These are phyloP conservation scores for Origma solitaria DNA, from an alignment of 2,113 vertebrate genomes.

Conservation along the genomic window DNA sequence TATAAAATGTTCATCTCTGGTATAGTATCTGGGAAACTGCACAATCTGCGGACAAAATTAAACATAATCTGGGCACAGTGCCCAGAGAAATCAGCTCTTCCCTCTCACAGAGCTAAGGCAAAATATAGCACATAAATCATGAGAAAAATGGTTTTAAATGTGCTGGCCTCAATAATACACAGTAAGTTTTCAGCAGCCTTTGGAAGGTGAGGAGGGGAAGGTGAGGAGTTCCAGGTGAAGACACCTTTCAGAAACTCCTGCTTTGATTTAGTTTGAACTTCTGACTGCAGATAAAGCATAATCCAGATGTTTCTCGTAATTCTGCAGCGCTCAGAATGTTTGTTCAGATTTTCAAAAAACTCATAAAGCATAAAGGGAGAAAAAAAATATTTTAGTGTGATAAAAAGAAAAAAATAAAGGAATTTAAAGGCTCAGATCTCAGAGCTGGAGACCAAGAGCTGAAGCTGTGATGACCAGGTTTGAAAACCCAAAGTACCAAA, in stretches of 20 bases:
- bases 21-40: conserved; percentile 54
- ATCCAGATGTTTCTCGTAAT: background rate
- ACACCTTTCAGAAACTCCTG: background rate
- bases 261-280: background rate
- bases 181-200: background rate
- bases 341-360: background rate
- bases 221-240: background rate
- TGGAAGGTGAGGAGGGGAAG: background rate
- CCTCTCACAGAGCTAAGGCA: background rate
- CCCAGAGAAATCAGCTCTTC: conserved; percentile 47
- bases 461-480: background rate
- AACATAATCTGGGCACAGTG: conserved; percentile 43
- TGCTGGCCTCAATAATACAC: background rate
- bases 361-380: background rate
- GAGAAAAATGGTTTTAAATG: conserved; percentile 13
- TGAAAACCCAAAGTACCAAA: background rate
- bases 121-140: conserved; percentile 40
- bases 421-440: background rate
- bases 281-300: background rate
- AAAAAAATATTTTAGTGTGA: background rate
- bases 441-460: background rate
- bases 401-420: background rate
- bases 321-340: background rate
- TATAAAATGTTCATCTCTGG: conserved; percentile 49
- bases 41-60: conserved; percentile 53